These are phyloP conservation scores for Glossophaga mutica DNA, from an alignment of 2,797 vertebrate genomes.

Conservation along the genomic window DNA sequence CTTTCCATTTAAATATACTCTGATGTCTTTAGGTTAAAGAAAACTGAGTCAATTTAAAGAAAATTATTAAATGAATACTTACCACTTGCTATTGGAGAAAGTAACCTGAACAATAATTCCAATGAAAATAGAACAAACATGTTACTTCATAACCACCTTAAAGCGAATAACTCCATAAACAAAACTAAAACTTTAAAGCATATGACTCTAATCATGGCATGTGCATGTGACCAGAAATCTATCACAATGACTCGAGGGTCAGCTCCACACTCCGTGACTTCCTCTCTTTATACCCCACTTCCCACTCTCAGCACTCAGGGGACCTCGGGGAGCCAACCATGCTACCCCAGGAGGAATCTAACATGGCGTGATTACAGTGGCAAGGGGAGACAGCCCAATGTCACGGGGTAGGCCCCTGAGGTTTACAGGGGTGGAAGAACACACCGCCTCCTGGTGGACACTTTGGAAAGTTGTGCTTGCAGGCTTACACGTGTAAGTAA, in stretches of 20 bases:
- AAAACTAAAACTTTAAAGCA: conserved; percentile 39
- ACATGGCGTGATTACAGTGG: accelerated
- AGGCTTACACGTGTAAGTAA: not conserved
- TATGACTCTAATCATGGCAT: not conserved
- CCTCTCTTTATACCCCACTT: not conserved
- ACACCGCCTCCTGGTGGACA: conserved; percentile 15
- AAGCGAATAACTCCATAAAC: not conserved
- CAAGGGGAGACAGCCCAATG: not conserved
- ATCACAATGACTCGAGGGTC: not conserved
- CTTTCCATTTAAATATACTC: conserved; percentile 27
- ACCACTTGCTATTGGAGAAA: not conserved
- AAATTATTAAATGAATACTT: not conserved
- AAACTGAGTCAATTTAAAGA: not conserved
- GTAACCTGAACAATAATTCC: not conserved
- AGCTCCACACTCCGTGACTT: not conserved
- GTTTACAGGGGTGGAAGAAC: not conserved
- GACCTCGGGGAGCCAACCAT: not conserved
- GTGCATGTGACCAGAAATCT: not conserved
- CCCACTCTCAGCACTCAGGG: not conserved
- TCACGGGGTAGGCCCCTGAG: accelerated
- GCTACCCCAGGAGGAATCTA: not conserved
- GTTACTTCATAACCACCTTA: not conserved
- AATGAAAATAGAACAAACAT: not conserved
- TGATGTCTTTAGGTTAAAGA: not conserved
- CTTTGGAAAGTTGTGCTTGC: not conserved